Evolutionary conservation across 1,140 invertebrate species (phyloP).

Genomic region (Sitodiplosis mosellana): DNA sequence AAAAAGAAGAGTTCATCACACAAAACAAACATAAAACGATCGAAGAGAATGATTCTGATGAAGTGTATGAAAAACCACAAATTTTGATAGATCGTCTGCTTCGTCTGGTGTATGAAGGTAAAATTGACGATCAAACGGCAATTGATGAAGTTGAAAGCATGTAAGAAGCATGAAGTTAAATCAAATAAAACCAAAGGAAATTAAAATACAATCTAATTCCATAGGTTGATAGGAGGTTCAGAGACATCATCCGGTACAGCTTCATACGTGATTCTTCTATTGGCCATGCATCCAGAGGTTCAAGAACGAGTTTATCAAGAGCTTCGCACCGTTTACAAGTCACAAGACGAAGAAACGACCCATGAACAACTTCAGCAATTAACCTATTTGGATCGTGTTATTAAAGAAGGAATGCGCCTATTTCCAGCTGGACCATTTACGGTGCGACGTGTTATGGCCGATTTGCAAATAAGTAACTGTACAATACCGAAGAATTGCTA

Average conservation of each 20-base stretch:
- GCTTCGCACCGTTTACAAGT: constrained; percentile 1
- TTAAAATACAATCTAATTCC: too few relatives aligned
- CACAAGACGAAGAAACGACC: neutral
- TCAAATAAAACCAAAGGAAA: too few relatives aligned
- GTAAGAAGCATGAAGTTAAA: too few relatives aligned
- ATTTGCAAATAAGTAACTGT: neutral
- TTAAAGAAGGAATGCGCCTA: constrained; percentile 9
- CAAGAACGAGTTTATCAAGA: constrained; percentile 30
- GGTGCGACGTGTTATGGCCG: neutral
- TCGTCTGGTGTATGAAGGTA: constrained; percentile 12
- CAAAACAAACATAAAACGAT: neutral
- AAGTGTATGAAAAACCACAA: neutral
- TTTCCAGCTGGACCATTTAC: constrained; percentile 8
- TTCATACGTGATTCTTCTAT: constrained; percentile 35
- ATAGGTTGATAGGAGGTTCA: constrained; percentile 54
- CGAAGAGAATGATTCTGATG: neutral
- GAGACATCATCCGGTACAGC: constrained; percentile 49
- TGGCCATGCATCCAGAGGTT: constrained; percentile 38
- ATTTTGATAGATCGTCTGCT: neutral
- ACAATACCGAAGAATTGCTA: neutral
- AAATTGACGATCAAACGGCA: constrained; percentile 33
- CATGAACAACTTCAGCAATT: constrained; percentile 2
- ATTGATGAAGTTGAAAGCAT: constrained; percentile 59
- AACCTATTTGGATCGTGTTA: constrained; percentile 8
- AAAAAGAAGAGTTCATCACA: neutral